phyloP scores from a whole-genome alignment of 2,888 invertebrate genomes.

The Caenorhabditis japonica region DNA sequence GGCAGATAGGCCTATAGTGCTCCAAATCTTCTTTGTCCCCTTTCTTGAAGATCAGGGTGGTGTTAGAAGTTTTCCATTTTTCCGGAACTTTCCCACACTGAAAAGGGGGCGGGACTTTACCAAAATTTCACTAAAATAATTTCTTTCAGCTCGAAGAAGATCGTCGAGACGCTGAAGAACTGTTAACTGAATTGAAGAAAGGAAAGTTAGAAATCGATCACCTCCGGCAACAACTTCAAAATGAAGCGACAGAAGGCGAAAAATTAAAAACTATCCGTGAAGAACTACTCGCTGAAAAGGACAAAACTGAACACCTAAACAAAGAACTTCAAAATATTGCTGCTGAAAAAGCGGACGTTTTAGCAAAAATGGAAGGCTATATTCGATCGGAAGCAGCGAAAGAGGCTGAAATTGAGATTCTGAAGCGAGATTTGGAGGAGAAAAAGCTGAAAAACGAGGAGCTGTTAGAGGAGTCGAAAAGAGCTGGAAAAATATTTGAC shows the following conservation, averaged over 20 bases:
- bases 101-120: no score
- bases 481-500: not conserved
- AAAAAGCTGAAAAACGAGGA: not conserved
- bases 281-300: not conserved
- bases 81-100: no score
- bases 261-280: constrained; percentile 10
- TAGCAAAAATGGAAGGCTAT: not conserved
- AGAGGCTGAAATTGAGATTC: not conserved
- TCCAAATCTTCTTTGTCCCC: no score
- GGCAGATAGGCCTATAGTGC: no score
- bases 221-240: constrained; percentile 20
- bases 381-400: constrained; percentile 7
- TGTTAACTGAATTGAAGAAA: constrained; percentile 24
- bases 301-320: no score
- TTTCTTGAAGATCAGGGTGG: no score
- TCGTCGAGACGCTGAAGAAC: constrained; percentile 14
- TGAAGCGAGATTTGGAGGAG: constrained; percentile 1
- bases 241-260: constrained; percentile 3
- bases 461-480: not conserved
- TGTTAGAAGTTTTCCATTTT: no score
- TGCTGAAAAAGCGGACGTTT: constrained; percentile 10
- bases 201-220: constrained; percentile 35
- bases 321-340: not conserved
- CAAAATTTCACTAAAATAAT: no score
- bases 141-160: constrained; percentile 14